Percentiles rank a stretch among this genome's conserved stretches.
Conservation (phyloP, 2,888 invertebrate species). For the Melanostoma scalare region DNA sequence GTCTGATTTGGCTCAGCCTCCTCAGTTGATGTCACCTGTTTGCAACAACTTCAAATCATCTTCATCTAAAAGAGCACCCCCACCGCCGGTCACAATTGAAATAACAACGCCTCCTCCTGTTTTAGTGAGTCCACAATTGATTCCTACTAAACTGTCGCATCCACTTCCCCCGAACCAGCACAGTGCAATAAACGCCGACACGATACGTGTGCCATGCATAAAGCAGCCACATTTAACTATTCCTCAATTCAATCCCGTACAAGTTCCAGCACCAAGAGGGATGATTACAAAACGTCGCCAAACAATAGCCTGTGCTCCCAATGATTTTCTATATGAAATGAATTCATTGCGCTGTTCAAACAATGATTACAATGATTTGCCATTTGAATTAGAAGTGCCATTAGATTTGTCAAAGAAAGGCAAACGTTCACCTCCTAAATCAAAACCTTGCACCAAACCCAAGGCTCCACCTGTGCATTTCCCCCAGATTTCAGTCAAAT, state of each 20-base stretch:
- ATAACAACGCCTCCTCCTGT: constrained; percentile 33
- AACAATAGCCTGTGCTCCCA: constrained; percentile 63
- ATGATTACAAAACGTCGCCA: constrained; percentile 69
- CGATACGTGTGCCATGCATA: constrained; percentile 55
- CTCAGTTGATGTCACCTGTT: constrained; percentile 38
- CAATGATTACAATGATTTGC: constrained; percentile 53
- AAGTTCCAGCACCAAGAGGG: constrained; percentile 63
- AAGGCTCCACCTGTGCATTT: constrained; percentile 8
- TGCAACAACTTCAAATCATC: constrained; percentile 42
- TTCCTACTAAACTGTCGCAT: constrained; percentile 36
- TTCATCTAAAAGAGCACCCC: constrained; percentile 26
- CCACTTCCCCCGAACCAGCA: constrained; percentile 20
- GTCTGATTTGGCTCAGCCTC: constrained; percentile 31
- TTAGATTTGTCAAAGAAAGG: constrained; percentile 80
- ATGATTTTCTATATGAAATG: constrained; percentile 52
- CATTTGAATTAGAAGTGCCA: constrained; percentile 78
- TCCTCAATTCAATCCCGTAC: constrained; percentile 62
- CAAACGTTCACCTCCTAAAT: constrained; percentile 64
- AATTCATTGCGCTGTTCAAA: constrained; percentile 58
- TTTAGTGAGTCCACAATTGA: constrained; percentile 16
- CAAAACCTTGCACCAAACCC: constrained; percentile 36
- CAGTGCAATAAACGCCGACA: constrained; percentile 48
- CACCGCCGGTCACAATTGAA: constrained; percentile 33
- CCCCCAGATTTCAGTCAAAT: constrained; percentile 64
- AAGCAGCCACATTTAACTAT: constrained; percentile 52